Conservation (phyloP, 2,888 invertebrate species). For the Elegia similella region DNA sequence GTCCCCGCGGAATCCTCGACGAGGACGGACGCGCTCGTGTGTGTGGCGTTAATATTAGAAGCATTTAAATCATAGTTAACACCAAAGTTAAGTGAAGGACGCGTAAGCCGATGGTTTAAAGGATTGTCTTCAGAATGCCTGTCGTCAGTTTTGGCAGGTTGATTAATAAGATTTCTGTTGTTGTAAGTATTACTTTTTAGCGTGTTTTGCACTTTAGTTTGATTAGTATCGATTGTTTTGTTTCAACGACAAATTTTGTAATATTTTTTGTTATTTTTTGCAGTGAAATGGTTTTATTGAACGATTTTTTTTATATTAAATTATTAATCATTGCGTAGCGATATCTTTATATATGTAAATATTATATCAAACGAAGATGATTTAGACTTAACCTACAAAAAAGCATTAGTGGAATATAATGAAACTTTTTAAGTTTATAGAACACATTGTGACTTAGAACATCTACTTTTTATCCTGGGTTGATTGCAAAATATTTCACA, state of each 20-base stretch:
- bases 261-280: not conserved
- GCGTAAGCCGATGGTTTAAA: slow-evolving; percentile 11
- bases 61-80: not conserved
- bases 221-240: not conserved
- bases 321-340: no score
- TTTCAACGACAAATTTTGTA: not conserved
- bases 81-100: slow-evolving; percentile 13
- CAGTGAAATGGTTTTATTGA: no score
- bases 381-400: no score
- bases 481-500: no score
- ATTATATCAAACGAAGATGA: no score
- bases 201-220: not conserved
- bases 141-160: slow-evolving; percentile 13
- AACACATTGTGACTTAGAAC: no score
- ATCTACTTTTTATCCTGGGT: no score
- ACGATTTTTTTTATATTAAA: no score
- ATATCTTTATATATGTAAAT: no score
- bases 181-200: not conserved
- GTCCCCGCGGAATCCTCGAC: not conserved
- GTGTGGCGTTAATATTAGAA: not conserved
- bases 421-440: no score
- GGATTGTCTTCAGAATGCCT: slow-evolving; percentile 11
- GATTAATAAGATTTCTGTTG: slow-evolving; percentile 6
- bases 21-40: not conserved
- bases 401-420: no score